Base-by-base conservation (phyloP, 2,113 vertebrate species). In the Gavia stellata region DNA sequence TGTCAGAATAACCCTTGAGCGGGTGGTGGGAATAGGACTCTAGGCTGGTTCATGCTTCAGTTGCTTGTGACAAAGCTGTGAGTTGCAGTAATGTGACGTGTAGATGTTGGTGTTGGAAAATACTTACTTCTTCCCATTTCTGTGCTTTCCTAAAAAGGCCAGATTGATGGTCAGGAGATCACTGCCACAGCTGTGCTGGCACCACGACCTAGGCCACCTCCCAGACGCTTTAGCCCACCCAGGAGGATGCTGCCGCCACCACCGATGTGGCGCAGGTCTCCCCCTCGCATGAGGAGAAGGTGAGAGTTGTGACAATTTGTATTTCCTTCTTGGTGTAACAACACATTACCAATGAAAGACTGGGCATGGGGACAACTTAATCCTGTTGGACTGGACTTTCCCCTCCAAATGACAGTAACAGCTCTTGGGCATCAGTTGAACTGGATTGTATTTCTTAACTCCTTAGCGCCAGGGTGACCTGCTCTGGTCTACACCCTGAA, bases 91-190 rank as follows among this genome's bases (percentile, higher is more conserved):
- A 5, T 13, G 28, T 2, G 19, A 18, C 33, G 14, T 33, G 56
- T 45, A 17, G 55, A 3, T 63, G n/a, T n/a, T 44, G 36, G 13
- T 49, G 16, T 7, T 73, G 85, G 58, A 70, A 63, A 85, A 40
- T 11, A 11, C 12, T 79, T 24, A 56, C 4, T 58, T 40, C 24
- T 40, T 21, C 8, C 23, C 86, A 8, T 91, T 62, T 38, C 44
- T 95, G 47, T 68, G 47, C 18, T 71, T 72, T 40, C 45, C 49
- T 81, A 15, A 52, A 90, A 96, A 99, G 99, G 99, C 95, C 99
- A 99, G 97, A 99, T 99, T 1, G 99, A 99, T 21, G 99, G 99
- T 31, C 99, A 99, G 98, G 99, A 99, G 97, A 99, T 99, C 97
- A 99, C 99, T 3, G 99, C 99, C 74, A 99, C 99, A 0, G 99